Conservation (phyloP, 2,888 invertebrate genomes). For the Girardia tigrina region DNA sequence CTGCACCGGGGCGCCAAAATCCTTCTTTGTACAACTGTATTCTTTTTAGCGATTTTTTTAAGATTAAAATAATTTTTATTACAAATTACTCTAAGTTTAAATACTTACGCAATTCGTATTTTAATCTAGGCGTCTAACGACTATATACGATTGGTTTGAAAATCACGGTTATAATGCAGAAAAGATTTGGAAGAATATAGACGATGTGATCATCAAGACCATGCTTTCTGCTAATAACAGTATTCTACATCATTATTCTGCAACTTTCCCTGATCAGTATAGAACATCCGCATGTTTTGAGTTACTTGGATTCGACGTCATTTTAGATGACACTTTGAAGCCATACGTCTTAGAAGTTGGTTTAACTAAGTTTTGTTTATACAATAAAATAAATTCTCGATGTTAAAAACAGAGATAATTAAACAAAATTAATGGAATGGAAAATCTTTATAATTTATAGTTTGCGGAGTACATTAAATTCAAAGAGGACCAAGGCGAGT, state of each 20-base stretch:
- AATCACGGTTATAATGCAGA: conserved; percentile 1
- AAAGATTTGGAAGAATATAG: conserved; percentile 6
- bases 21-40: too few relatives aligned
- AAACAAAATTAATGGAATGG: too few relatives aligned
- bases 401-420: too few relatives aligned
- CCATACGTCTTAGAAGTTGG: conserved; percentile 24
- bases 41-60: too few relatives aligned
- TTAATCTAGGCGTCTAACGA: neutral
- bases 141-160: neutral
- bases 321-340: neutral
- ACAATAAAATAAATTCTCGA: too few relatives aligned
- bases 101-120: neutral
- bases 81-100: too few relatives aligned
- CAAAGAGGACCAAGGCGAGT: too few relatives aligned
- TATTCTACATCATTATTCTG: conserved; percentile 10
- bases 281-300: conserved; percentile 24
- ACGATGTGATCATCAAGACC: conserved; percentile 25
- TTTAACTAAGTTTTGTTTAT: neutral
- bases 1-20: too few relatives aligned
- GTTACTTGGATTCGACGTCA: conserved; percentile 9
- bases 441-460: too few relatives aligned
- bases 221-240: conserved; percentile 25
- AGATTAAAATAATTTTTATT: too few relatives aligned
- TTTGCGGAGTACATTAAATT: too few relatives aligned
- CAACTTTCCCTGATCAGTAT: neutral